These are phyloP conservation scores for Microcebus jonahi DNA, from an alignment of 2,113 vertebrate genomes.

Conservation along the genomic window DNA sequence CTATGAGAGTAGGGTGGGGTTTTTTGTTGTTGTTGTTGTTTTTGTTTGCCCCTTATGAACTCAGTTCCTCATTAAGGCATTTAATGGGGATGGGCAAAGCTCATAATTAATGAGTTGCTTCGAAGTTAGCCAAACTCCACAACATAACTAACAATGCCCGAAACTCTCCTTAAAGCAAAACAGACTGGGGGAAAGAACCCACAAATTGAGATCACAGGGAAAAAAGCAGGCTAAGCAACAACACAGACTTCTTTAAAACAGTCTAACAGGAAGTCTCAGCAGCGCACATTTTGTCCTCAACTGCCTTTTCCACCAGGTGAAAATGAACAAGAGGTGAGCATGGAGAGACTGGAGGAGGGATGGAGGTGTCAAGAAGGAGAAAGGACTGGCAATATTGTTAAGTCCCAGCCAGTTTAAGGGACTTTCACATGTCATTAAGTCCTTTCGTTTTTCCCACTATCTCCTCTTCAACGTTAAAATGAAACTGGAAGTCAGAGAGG, in stretches of 20 bases:
- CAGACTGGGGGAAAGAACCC: background rate
- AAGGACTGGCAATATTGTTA: background rate
- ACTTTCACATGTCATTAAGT: background rate
- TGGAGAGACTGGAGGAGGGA: background rate
- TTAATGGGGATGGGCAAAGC: background rate
- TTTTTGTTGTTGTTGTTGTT: background rate
- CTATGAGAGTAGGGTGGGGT: rapidly evolving
- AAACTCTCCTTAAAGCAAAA: background rate
- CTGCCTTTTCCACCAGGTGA: background rate
- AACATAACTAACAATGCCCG: background rate
- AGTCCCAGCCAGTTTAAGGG: background rate
- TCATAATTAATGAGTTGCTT: constrained; percentile 3
- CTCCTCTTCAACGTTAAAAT: background rate
- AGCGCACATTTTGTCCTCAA: background rate
- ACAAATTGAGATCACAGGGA: background rate
- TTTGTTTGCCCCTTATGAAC: background rate
- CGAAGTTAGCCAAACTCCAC: background rate
- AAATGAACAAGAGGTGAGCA: background rate
- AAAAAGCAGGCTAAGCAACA: background rate
- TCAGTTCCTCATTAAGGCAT: background rate
- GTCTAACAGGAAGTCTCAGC: background rate
- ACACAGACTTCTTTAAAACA: background rate
- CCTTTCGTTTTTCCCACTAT: background rate
- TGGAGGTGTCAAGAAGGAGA: background rate
- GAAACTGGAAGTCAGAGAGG: background rate